Base-by-base conservation (phyloP, 2,797 vertebrate species). In the Falco berigora region DNA sequence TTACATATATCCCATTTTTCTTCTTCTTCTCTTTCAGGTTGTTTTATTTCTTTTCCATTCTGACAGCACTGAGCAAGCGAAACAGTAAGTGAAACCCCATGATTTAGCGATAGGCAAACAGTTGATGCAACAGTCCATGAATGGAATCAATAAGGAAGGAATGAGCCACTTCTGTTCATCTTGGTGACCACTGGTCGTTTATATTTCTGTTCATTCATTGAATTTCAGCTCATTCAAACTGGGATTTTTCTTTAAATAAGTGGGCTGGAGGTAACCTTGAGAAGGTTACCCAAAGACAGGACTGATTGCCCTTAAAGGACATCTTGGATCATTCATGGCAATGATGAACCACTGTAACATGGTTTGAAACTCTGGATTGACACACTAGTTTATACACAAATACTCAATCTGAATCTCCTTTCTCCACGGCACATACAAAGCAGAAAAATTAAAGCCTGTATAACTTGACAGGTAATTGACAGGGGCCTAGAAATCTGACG, bases 391-490 rank as follows among this genome's bases (percentile, higher is more conserved):
- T 61, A 72, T 46, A 83, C 2, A 91, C 24, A 74, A 68, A 75
- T 34, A 25, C 46, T 69, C 47, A 86, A 62, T 56, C 15, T 49
- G 5, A 83, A 66, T 64, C 47, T 93, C 32, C 42, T 50, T 74
- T 80, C 56, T 81, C 53, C 27, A 28, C 50, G 52, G 49, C 36
- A 52, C 18, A 10, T 19, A 63, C 52, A 95, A 94, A 94, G 64
- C 61, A 89, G 78, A 92, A 90, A 74, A 62, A 85, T 71, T 68
- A 92, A 91, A 88, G 76, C 84, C 91, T 92, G 83, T 72, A 77
- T 92, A 95, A 96, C 74, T 96, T 95, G 90, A 80, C 61, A 82
- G 79, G 28, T 85, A 91, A 81, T 76, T 96, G 95, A 96, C 10
- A 92, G 15, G 42, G 78, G 30, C 68, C 91, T 94, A 88, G 32